Evolutionary conservation across 2,113 vertebrate species (phyloP).

Genomic region (Indri indri): DNA sequence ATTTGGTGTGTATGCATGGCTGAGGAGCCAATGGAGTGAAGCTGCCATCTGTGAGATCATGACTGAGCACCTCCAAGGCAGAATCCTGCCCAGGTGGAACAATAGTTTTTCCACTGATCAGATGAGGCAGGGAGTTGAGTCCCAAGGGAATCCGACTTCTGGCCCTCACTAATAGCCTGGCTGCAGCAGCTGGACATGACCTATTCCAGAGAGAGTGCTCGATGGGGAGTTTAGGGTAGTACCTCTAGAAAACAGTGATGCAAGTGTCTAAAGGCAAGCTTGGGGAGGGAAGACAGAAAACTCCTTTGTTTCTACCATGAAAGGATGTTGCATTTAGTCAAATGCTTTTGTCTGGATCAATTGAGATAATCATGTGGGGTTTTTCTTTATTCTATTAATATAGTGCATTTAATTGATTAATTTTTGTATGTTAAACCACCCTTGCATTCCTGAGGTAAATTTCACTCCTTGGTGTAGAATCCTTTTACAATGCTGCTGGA

Average conservation of each 20-base stretch:
- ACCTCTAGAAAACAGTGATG: neutral
- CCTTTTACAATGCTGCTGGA: neutral
- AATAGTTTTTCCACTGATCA: neutral
- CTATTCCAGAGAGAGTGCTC: neutral
- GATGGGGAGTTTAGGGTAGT: neutral
- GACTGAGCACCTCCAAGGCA: neutral
- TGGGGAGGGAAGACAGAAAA: neutral
- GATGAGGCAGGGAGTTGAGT: neutral
- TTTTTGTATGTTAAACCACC: neutral
- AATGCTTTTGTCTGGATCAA: neutral
- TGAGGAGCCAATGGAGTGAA: neutral
- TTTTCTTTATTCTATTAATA: neutral
- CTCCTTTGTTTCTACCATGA: neutral
- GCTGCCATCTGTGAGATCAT: slow-evolving; percentile 6
- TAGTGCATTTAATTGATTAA: neutral
- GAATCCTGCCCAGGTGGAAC: neutral
- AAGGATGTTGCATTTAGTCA: neutral
- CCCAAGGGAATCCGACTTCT: neutral
- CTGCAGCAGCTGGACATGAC: neutral
- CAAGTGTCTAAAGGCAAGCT: neutral
- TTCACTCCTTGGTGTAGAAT: neutral
- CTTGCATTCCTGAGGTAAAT: neutral
- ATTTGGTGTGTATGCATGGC: neutral
- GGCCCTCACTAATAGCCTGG: neutral
- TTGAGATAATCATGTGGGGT: neutral